Evolutionary conservation across 2,797 vertebrate genomes (phyloP), one percentile per base, ranked within the genome.

Genomic region (Cyprinella venusta): DNA sequence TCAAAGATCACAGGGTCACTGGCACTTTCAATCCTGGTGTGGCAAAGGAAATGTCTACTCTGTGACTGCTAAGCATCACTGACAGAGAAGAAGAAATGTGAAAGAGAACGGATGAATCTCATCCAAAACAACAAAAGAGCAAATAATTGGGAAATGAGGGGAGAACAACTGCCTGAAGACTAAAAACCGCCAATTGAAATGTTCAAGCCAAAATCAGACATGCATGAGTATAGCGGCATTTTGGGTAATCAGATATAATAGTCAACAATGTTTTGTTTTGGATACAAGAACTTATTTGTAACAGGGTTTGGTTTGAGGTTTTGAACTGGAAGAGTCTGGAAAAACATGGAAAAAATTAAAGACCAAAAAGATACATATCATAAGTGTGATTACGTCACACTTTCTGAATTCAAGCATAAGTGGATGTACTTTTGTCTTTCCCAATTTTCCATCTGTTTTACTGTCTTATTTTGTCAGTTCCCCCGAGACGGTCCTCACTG

Each of bases 1-100:
- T 92, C 36, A 90, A 67, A 88, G 89, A 88, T 92, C 85, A 87
- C 0, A 89, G 89, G 78, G 85, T 82, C 84, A 80, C 6, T 59
- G 75, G 36, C 64, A 88, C 36, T 85, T 80, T 86, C 52, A 84
- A 77, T 82, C n/a, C 80, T 52, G 42, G 65, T 71, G 81, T 76
- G 15, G 67, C 59, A 77, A 63, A 82, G 85, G 69, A 87, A 88
- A 86, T 88, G 75, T 64, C 78, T 59, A 26, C 38, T 84, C 30
- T 21, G 36, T 61, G 67, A 74, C 18, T 52, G 64, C 13, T 38
- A 40, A 56, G 40, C 67, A 63, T 52, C 19, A 45, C 50, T 15
- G 21, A 77, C 18, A 76, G 40, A 83, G 26, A 65, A 45, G 59
- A 64, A 63, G 33, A 54, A 36, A 33, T 38, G 15, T 79, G 26